Evolutionary conservation across 1,140 invertebrate species (phyloP).

Genomic region (Orius insidiosus): DNA sequence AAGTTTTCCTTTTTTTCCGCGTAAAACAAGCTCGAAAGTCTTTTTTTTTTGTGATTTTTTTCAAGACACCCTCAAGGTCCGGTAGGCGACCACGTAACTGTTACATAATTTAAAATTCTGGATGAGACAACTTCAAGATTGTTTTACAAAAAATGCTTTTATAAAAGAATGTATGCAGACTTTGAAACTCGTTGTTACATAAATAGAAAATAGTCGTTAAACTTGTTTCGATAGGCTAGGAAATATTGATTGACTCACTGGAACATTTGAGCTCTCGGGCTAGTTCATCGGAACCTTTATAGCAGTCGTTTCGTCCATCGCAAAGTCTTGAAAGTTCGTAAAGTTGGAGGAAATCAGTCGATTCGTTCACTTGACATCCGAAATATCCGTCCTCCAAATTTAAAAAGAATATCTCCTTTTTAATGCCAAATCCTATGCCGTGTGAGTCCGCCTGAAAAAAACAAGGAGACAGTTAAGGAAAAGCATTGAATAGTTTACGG

Average conservation of each 20-base stretch:
- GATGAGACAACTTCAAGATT: too few species aligned
- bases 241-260: conserved; percentile 37
- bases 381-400: conserved; percentile 94
- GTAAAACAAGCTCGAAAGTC: too few species aligned
- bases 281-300: conserved; percentile 77
- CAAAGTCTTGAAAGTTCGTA: conserved; percentile 89
- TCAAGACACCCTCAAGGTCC: too few species aligned
- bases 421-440: conserved; percentile 56
- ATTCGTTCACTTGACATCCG: conserved; percentile 92
- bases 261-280: conserved; percentile 80
- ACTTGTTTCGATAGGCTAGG: too few species aligned
- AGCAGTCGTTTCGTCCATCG: conserved; percentile 78
- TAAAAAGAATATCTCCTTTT: conserved; percentile 85
- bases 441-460: conserved; percentile 53
- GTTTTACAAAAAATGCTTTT: too few species aligned
- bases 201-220: too few species aligned
- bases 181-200: too few species aligned
- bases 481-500: not conserved
- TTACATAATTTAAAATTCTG: too few species aligned
- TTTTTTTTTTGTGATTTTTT: too few species aligned
- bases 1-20: too few species aligned
- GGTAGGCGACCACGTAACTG: too few species aligned
- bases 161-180: too few species aligned
- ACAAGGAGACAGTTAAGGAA: conserved; percentile 21
- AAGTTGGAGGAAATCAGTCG: conserved; percentile 80